Evolutionary conservation across 2,797 vertebrate species (phyloP).

Genomic region (Lateolabrax maculatus): DNA sequence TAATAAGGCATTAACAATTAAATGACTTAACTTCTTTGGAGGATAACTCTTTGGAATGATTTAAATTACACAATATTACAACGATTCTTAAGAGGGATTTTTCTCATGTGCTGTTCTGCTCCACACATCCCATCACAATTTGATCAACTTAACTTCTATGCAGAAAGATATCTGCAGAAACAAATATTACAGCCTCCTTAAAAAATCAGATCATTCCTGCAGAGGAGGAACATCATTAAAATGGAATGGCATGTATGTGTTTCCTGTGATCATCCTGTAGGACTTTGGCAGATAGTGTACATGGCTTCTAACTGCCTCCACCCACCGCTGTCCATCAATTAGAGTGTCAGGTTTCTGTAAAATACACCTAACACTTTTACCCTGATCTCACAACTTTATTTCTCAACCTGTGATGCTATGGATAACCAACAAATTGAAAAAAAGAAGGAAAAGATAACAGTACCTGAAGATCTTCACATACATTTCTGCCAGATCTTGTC

Average conservation of each 20-base stretch:
- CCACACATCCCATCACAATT: conserved; percentile 9
- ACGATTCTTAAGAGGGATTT: conserved; percentile 7
- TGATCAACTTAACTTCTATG: conserved; percentile 29
- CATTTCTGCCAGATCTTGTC: conserved; percentile 24
- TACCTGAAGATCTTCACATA: not conserved
- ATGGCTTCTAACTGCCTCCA: conserved; percentile 50
- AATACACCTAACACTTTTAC: conserved; percentile 67
- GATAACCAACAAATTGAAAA: conserved; percentile 12
- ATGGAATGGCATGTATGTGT: conserved; percentile 56
- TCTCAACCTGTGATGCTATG: conserved; percentile 38
- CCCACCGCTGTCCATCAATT: conserved; percentile 65
- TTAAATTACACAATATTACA: conserved; percentile 51
- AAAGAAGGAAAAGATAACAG: not conserved
- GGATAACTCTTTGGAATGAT: conserved; percentile 52
- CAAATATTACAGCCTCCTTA: conserved; percentile 36
- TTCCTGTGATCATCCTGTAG: conserved; percentile 50
- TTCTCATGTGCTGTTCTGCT: conserved; percentile 11
- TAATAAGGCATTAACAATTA: conserved; percentile 57
- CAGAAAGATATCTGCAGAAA: conserved; percentile 9
- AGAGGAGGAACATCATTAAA: conserved; percentile 67
- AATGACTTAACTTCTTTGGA: conserved; percentile 40
- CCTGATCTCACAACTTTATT: conserved; percentile 48
- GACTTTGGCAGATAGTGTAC: conserved; percentile 37
- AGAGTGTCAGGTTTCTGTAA: conserved; percentile 60
- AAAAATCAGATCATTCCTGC: conserved; percentile 48